A percentile compares a stretch with the other conserved stretches of the same genome.
Conservation (phyloP, 2,797 vertebrate species). For the Protosalanx chinensis region DNA sequence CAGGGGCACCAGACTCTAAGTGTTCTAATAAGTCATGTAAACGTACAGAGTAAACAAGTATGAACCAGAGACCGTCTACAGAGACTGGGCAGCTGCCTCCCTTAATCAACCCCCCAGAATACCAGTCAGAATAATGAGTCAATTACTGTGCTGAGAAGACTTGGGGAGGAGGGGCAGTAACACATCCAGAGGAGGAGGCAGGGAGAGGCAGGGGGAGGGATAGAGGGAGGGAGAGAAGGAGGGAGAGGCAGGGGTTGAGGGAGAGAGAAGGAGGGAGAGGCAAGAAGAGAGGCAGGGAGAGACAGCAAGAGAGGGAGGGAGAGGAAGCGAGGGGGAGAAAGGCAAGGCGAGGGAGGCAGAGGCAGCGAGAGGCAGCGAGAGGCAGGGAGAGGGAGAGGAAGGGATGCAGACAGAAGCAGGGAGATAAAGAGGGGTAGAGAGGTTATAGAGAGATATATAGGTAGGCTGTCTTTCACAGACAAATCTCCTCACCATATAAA, state of each 20-base stretch:
- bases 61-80: conserved; percentile 65
- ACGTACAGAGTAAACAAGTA: conserved; percentile 72
- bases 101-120: conserved; percentile 83
- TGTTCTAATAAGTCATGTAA: conserved; percentile 78
- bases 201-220: not conserved
- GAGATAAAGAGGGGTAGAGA: not conserved
- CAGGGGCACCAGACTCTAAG: conserved; percentile 57
- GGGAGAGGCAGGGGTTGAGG: not conserved
- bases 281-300: not conserved
- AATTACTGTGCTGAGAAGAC: conserved; percentile 83
- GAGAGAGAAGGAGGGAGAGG: conserved; percentile 8
- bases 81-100: conserved; percentile 82
- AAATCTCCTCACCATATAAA: too few relatives aligned
- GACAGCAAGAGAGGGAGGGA: conserved; percentile 16
- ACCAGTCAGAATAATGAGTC: conserved; percentile 84
- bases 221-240: not conserved
- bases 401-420: too few relatives aligned
- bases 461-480: too few relatives aligned
- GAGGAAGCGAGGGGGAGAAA: conserved; percentile 21
- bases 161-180: conserved; percentile 74
- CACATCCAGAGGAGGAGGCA: conserved; percentile 54
- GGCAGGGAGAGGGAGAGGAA: not conserved
- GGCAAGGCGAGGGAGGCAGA: not conserved
- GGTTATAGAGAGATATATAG: too few relatives aligned
- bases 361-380: not conserved